Evolutionary conservation across 2,113 vertebrate species (phyloP).

Genomic region (Ictalurus furcatus): DNA sequence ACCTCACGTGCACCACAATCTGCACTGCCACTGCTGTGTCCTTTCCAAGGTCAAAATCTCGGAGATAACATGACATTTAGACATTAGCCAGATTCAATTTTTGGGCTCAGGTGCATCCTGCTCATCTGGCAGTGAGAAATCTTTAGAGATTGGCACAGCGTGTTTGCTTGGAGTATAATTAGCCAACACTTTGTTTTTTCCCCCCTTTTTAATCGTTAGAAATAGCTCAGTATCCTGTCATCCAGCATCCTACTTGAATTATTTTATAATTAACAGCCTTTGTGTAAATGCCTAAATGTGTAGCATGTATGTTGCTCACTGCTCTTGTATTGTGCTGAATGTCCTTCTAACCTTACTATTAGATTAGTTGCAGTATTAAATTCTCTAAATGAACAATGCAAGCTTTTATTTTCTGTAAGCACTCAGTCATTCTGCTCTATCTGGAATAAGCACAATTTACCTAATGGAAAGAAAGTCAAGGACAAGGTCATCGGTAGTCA

Average conservation of each 20-base stretch:
- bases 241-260: neutral
- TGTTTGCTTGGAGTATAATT: neutral
- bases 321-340: neutral
- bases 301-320: neutral
- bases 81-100: neutral
- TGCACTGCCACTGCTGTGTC: neutral
- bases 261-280: neutral
- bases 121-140: neutral
- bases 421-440: neutral
- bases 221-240: neutral
- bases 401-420: neutral
- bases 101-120: neutral
- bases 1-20: neutral
- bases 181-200: neutral
- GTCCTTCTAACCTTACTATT: neutral
- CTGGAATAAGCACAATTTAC: neutral
- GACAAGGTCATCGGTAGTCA: conserved; percentile 30
- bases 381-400: neutral
- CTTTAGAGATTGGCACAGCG: neutral
- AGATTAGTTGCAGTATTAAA: neutral
- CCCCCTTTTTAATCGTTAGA: neutral
- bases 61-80: neutral
- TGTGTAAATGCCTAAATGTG: neutral
- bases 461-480: neutral
- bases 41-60: neutral